Conservation (phyloP, 2,113 vertebrate genomes). For the Mungos mungo region DNA sequence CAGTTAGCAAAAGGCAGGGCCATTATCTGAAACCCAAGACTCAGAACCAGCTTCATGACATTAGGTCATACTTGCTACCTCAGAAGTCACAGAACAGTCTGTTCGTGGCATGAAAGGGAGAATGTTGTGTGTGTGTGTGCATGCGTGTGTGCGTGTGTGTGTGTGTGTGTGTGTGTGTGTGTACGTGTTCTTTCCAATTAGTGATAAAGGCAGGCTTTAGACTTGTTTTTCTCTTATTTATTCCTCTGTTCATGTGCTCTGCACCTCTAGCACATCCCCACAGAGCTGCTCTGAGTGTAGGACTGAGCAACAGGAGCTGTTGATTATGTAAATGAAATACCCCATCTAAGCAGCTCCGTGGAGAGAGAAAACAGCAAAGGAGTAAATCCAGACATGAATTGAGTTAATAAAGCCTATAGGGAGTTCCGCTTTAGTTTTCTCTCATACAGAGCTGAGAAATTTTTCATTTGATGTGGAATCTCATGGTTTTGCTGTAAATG, state of each 20-base stretch:
- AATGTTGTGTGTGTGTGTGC: too few relatives aligned
- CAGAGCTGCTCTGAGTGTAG: neutral
- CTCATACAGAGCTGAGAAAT: neutral
- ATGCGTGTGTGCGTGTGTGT: neutral
- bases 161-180: neutral
- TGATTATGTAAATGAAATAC: conserved; percentile 60
- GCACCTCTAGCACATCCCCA: neutral
- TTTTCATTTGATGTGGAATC: neutral
- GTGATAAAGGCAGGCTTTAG: neutral
- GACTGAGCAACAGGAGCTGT: conserved; percentile 27
- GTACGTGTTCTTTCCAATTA: neutral
- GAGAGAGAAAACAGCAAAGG: conserved; percentile 25
- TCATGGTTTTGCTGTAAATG: neutral
- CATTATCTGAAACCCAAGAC: neutral
- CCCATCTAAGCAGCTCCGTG: neutral
- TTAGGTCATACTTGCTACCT: neutral
- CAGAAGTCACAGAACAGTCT: neutral
- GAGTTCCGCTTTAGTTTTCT: conserved; percentile 25
- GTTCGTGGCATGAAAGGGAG: neutral
- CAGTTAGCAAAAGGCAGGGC: neutral
- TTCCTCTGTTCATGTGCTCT: neutral
- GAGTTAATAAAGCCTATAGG: conserved; percentile 45
- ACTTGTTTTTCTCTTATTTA: conserved; percentile 44
- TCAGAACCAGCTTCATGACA: neutral
- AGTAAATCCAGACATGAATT: conserved; percentile 22